phyloP scores from a whole-genome alignment of 2,888 invertebrate genomes.

The Alviniconcha strummeri region DNA sequence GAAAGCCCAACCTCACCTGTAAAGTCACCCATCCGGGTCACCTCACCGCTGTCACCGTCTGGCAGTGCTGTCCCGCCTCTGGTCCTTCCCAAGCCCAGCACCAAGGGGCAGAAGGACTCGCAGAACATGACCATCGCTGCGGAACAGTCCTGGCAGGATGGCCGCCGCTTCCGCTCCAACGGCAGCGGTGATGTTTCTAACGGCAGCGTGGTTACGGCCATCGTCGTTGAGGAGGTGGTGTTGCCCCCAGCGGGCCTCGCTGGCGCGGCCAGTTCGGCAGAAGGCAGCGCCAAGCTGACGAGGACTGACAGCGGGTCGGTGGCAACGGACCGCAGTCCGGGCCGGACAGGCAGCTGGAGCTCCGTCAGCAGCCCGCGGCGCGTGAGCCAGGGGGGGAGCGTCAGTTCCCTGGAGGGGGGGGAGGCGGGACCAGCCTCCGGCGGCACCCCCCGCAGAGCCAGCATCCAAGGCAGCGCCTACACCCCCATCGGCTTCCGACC shows the following conservation, averaged over 20 bases:
- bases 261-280: neutral
- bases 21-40: neutral
- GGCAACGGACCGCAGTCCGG: neutral
- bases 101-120: conserved; percentile 36
- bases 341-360: conserved; percentile 12
- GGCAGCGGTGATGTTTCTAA: neutral
- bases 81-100: conserved; percentile 34
- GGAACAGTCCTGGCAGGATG: neutral
- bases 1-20: neutral
- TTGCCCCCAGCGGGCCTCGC: neutral
- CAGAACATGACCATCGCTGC: conserved; percentile 34
- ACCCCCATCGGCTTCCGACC: conserved; percentile 39
- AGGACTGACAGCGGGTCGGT: neutral
- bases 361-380: conserved; percentile 11
- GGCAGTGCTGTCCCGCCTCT: conserved; percentile 24
- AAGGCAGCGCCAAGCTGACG: neutral
- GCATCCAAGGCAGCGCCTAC: conserved; percentile 43
- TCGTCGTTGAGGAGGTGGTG: neutral
- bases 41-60: conserved; percentile 18
- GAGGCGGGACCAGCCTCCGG: neutral
- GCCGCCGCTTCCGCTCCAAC: neutral
- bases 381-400: conserved; percentile 27
- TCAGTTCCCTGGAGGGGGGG: conserved; percentile 25
- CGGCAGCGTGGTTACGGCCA: neutral
- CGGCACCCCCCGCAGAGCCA: conserved; percentile 29